phyloP scores from a whole-genome alignment of 2,888 invertebrate genomes.

The Chalcosyrphus nemorum region DNA sequence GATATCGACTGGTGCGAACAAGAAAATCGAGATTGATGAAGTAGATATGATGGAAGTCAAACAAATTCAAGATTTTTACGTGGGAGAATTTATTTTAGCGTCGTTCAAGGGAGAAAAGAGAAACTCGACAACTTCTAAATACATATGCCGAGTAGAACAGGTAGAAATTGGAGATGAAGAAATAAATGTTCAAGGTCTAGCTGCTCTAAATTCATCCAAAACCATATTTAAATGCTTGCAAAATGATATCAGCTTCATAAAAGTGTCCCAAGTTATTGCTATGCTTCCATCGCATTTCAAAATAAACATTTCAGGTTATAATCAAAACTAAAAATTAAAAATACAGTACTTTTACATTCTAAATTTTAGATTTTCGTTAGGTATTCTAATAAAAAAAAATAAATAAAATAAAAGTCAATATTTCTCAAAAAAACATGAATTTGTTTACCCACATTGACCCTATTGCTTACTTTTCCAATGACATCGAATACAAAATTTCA shows the following conservation, averaged over 20 bases:
- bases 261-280: not conserved
- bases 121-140: constrained; percentile 6
- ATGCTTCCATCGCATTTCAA: constrained; percentile 9
- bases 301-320: too few species aligned
- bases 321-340: too few species aligned
- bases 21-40: not conserved
- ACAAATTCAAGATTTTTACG: not conserved
- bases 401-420: too few species aligned
- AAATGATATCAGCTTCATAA: not conserved
- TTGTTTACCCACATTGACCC: too few species aligned
- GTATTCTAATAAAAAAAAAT: too few species aligned
- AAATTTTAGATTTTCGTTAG: too few species aligned
- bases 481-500: too few species aligned
- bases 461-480: too few species aligned
- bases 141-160: not conserved
- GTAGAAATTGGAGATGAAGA: not conserved
- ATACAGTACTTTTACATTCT: too few species aligned
- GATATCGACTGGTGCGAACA: not conserved
- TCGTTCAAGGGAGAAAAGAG: constrained; percentile 13
- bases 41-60: not conserved
- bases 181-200: not conserved
- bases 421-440: too few species aligned
- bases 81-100: constrained; percentile 17
- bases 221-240: not conserved
- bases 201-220: not conserved